Percentiles rank a stretch among this genome's conserved stretches.
Conservation (phyloP, 2,797 vertebrate species). For the Heliangelus exortis region DNA sequence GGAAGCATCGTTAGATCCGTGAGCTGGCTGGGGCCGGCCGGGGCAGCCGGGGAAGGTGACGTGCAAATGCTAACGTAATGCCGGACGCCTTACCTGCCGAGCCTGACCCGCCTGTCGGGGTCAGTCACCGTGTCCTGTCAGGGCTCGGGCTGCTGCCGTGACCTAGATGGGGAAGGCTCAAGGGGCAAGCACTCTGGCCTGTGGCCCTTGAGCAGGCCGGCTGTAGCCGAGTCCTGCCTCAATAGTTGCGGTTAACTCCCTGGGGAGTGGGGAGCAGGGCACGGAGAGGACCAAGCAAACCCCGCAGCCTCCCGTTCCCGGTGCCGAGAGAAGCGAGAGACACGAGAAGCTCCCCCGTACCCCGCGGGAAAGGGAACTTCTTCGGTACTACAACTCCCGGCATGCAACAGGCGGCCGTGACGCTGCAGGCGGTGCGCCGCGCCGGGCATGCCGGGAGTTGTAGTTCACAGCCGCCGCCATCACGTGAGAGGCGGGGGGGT, state of each 20-base stretch:
- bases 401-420: accelerated
- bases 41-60: not conserved
- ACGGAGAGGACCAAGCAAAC: not conserved
- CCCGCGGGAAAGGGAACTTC: not conserved
- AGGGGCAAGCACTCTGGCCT: no score
- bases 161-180: not conserved
- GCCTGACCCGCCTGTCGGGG: not conserved
- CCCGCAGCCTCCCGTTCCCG: accelerated
- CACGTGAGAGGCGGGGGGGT: accelerated
- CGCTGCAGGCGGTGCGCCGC: accelerated
- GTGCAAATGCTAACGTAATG: no score
- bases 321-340: accelerated
- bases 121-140: not conserved
- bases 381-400: not conserved
- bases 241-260: not conserved
- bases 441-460: not conserved
- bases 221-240: accelerated
- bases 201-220: no score
- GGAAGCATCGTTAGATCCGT: not conserved
- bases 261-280: not conserved
- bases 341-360: no score
- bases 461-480: accelerated
- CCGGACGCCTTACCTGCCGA: not conserved
- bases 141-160: accelerated
- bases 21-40: not conserved